A percentile compares a stretch with the other conserved stretches of the same genome.
These are phyloP conservation scores for Pseudomyrmex dendroicus DNA, from an alignment of 1,140 invertebrate species.

Conservation along the genomic window DNA sequence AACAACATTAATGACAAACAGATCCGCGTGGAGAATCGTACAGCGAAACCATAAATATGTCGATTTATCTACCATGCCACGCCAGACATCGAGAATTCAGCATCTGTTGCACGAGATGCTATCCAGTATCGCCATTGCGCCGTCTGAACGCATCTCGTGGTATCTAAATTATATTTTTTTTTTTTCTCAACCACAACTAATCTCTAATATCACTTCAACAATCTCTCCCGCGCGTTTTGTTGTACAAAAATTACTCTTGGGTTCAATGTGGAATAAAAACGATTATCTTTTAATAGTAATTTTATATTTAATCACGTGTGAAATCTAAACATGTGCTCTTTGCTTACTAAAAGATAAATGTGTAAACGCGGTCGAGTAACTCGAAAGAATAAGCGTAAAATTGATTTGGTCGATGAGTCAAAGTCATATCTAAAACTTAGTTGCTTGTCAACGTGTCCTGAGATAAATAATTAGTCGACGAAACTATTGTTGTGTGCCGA, in stretches of 20 bases:
- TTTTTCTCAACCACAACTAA: slow-evolving; percentile 25
- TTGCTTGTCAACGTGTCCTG: neutral
- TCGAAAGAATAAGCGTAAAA: neutral
- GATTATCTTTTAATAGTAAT: neutral
- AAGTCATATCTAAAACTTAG: slow-evolving; percentile 10
- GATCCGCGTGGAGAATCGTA: neutral
- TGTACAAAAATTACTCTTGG: no score
- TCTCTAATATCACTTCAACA: neutral
- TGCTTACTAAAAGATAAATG: neutral
- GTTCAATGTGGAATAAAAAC: no score
- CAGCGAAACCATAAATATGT: slow-evolving; percentile 20
- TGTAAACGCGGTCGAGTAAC: neutral
- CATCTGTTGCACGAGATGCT: slow-evolving; percentile 53
- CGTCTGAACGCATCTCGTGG: slow-evolving; percentile 23
- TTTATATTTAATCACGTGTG: no score
- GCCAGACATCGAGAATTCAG: slow-evolving; percentile 34
- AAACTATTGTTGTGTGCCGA: slow-evolving; percentile 28
- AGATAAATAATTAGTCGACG: slow-evolving; percentile 54
- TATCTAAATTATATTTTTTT: slow-evolving; percentile 31
- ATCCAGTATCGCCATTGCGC: slow-evolving; percentile 27
- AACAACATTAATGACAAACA: neutral
- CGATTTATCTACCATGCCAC: slow-evolving; percentile 30
- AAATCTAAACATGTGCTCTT: no score
- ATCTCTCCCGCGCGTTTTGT: no score
- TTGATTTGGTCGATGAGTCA: neutral